Evolutionary conservation across 1,140 invertebrate genomes (phyloP), one percentile per base, ranked within the genome.

Genomic region (Grapholita molesta): DNA sequence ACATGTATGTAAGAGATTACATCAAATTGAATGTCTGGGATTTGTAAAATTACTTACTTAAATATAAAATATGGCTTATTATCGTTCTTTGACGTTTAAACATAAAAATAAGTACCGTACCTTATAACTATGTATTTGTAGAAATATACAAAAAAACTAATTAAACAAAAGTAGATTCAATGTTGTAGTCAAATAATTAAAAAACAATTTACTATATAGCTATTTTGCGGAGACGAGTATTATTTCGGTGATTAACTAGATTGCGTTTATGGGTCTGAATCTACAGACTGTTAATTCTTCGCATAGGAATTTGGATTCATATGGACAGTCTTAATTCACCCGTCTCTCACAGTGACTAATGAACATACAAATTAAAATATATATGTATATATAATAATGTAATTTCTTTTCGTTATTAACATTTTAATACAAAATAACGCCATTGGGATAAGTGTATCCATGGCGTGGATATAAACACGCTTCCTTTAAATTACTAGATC

Each of bases 61-160:
- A 28, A 57, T 68, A 52, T 68, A 68, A 55, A 68, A 68, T 68
- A 68, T 68, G 66, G 66, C 66, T 57, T 68, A 68, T 68, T 68
- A 32, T 55, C 52, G 52, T 68, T 35, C 33, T 68, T 57, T 35
- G 28, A 68, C 25, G 25, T 67, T 53, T 68, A 68, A 23, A n/a
- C 25, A 35, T 57, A 35, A 68, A 68, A 52, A n/a, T 68, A 68
- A 68, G 66, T 68, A 68, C 66, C 38, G n/a, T n/a, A 68, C 2
- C 55, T 68, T 68, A 68, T 25, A 21, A 53, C 66, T 68, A 68
- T 11, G 3, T 67, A 18, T 68, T 52, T 68, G 52, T 55, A 68
- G 55, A 67, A 68, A 68, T 68, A 68, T 68, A 68, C 66, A 68
- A 68, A 68, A 68, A n/a, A 52, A 55, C 52, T 32, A 57, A 28